Evolutionary conservation across 2,113 vertebrate genomes (phyloP).

Genomic region (Potamarius usumacintae): DNA sequence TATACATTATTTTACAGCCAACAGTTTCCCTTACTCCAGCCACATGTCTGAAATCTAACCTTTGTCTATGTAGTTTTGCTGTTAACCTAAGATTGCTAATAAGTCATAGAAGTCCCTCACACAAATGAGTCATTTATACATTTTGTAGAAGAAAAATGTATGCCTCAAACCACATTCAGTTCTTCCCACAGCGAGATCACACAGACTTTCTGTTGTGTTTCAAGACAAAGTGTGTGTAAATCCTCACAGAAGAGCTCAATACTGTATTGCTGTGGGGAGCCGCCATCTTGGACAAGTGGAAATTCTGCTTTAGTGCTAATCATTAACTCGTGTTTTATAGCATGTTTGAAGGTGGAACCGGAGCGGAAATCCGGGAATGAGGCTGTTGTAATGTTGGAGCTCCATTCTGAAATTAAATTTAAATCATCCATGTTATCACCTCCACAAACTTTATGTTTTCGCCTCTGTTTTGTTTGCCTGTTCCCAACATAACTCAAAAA

Average conservation of each 20-base stretch:
- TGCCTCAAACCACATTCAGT: background rate
- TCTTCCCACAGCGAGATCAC: background rate
- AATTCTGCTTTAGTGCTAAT: background rate
- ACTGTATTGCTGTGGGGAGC: background rate
- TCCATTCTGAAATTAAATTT: background rate
- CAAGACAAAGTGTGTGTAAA: background rate
- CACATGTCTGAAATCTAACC: background rate
- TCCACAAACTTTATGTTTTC: no score
- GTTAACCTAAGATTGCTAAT: background rate
- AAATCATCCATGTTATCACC: background rate
- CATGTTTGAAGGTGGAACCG: background rate
- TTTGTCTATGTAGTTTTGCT: background rate
- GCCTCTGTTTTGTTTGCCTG: no score
- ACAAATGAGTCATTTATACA: background rate
- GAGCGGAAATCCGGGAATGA: background rate
- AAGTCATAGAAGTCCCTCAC: background rate
- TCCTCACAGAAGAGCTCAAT: background rate
- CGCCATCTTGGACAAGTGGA: background rate
- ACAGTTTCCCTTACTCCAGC: background rate
- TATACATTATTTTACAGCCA: background rate
- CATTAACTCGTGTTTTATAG: background rate
- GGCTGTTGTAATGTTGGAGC: background rate
- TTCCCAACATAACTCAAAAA: no score
- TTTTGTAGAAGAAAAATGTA: background rate
- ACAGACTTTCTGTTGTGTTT: background rate